Base-by-base conservation (phyloP, 2,888 invertebrate species). In the Cerastoderma edule region DNA sequence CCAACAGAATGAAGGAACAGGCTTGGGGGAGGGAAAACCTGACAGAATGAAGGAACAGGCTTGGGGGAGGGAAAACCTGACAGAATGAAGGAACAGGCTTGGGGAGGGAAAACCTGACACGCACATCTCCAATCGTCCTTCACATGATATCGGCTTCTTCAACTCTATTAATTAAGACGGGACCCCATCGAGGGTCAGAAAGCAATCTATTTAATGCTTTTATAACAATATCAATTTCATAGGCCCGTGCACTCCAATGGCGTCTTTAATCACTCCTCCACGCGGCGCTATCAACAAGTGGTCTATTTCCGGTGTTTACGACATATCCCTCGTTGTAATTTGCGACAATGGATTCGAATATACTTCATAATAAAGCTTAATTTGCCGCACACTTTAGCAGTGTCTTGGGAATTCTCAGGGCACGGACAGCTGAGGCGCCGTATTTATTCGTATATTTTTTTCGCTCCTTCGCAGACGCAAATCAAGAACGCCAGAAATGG, bases 261-360 rank as follows among this genome's bases (percentile, higher is more conserved):
- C 66, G 48, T 28, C 39, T 54, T 67, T 67, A 67, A 67, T 67
- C 56, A 67, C 53, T 39, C 53, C 35, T 44, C 19, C 67, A 44
- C 22, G 24, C 32, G 19, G 44, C 53, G 72, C 46, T 72, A 72
- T 35, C 78, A 75, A 78, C 75, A 68, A 71, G 74, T 74, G 72
- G 70, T 74, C 68, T 71, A 73, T 72, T 68, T 76, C 72, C 76
- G 65, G 56, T 35, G 33, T 63, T 73, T 73, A 67, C 54, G 71
- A 74, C 65, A 74, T 60, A 71, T 73, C 50, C 71, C 48, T 48
- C 28, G 70, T 39, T 50, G 67, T 73, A 71, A 76, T 72, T 80
- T 76, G 71, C 74, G 80, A 73, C 76, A 72, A 76, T 80, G 57
- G 60, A 56, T 44, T 44, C 70, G 54, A 64, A 67, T 78, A 74